Conservation (phyloP, 2,888 invertebrate genomes). For the Campaea margaritaria region DNA sequence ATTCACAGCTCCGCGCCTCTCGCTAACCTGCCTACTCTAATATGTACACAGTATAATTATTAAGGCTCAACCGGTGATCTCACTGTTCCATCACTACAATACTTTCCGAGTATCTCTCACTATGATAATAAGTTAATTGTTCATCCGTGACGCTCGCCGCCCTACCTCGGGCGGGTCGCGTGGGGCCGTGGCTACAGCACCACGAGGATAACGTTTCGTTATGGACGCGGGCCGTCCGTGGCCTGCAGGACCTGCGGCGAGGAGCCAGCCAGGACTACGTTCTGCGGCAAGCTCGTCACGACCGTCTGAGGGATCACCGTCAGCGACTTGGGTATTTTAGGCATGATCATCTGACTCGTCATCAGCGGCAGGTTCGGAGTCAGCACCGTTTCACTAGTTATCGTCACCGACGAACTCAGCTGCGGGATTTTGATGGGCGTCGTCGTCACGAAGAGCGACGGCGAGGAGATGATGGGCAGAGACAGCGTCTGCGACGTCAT, state of each 20-base stretch:
- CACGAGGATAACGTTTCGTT: slow-evolving; percentile 72
- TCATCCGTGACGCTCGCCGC: slow-evolving; percentile 39
- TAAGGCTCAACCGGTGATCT: slow-evolving; percentile 75
- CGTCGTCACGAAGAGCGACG: slow-evolving; percentile 62
- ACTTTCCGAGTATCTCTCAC: slow-evolving; percentile 41
- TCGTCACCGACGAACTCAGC: slow-evolving; percentile 66
- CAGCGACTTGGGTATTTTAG: slow-evolving; percentile 92
- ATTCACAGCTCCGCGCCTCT: slow-evolving; percentile 68
- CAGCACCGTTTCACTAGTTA: slow-evolving; percentile 64
- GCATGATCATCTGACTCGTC: slow-evolving; percentile 82
- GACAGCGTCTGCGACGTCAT: slow-evolving; percentile 66
- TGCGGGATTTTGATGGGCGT: slow-evolving; percentile 69
- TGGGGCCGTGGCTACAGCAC: slow-evolving; percentile 60
- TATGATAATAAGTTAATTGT: slow-evolving; percentile 36
- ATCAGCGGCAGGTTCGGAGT: slow-evolving; percentile 57
- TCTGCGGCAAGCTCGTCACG: slow-evolving; percentile 39
- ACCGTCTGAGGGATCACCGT: slow-evolving; percentile 90
- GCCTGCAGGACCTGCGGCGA: slow-evolving; percentile 43
- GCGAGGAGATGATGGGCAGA: slow-evolving; percentile 57
- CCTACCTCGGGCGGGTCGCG: slow-evolving; percentile 17
- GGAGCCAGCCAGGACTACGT: slow-evolving; percentile 31
- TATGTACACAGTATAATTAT: slow-evolving; percentile 79
- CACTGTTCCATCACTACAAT: slow-evolving; percentile 41
- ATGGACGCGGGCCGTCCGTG: slow-evolving; percentile 59
- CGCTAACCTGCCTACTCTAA: slow-evolving; percentile 53